Percentiles rank a stretch among this genome's conserved stretches.
These are phyloP conservation scores for Poliocrania exsul DNA, from an alignment of 2,797 vertebrate species.

Conservation along the genomic window DNA sequence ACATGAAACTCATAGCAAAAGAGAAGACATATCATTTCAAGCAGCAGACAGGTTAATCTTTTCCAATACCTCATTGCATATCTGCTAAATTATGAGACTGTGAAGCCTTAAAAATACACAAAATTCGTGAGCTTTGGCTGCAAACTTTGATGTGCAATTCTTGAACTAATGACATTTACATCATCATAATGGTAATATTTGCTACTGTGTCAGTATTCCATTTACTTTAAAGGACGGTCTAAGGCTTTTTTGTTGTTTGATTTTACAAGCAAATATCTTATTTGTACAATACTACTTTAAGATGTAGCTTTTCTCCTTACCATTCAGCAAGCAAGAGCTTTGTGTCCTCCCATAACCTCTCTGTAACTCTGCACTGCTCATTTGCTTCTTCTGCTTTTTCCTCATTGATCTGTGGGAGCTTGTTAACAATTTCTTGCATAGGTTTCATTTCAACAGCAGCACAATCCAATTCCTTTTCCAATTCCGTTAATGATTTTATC, in stretches of 20 bases:
- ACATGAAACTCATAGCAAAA: background rate
- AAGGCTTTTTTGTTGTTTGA: background rate
- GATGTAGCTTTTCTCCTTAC: slow-evolving; percentile 71
- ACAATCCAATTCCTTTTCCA: slow-evolving; percentile 84
- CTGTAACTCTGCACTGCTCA: slow-evolving; percentile 70
- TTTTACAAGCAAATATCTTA: background rate
- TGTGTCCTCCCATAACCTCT: slow-evolving; percentile 84
- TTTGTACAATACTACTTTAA: background rate
- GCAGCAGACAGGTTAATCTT: background rate
- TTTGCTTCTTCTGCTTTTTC: slow-evolving; percentile 61
- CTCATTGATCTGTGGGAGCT: slow-evolving; percentile 66
- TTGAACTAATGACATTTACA: background rate
- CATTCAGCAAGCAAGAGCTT: slow-evolving; percentile 81
- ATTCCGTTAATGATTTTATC: slow-evolving; percentile 82
- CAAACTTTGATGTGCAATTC: background rate
- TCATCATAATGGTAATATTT: background rate
- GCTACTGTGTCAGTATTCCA: background rate
- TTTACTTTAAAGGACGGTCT: background rate
- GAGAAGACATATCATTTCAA: background rate
- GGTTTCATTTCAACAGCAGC: slow-evolving; percentile 79
- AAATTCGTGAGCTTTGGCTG: background rate
- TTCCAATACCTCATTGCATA: background rate
- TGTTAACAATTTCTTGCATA: slow-evolving; percentile 74
- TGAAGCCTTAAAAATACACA: background rate
- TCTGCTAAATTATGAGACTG: background rate